Percentiles rank a stretch among this genome's conserved stretches.
These are phyloP conservation scores for Urocitellus parryii DNA, from an alignment of 2,113 vertebrate genomes.

Conservation along the genomic window DNA sequence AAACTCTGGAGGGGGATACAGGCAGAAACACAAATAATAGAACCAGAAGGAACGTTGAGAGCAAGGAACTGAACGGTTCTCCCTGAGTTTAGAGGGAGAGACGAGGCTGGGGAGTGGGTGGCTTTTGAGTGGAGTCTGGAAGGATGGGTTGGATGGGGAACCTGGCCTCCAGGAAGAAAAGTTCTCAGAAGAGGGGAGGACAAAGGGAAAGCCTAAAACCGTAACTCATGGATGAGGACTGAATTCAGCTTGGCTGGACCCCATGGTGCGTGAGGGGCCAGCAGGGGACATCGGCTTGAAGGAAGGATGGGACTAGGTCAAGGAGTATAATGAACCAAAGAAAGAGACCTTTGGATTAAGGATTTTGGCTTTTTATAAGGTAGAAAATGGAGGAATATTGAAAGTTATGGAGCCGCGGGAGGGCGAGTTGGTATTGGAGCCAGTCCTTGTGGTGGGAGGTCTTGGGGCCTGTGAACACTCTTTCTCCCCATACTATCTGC, in stretches of 20 bases:
- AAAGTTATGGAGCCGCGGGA: neutral
- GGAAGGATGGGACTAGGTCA: neutral
- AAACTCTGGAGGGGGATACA: neutral
- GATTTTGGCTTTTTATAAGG: neutral
- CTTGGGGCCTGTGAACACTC: neutral
- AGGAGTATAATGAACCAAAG: neutral
- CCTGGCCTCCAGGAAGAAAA: neutral
- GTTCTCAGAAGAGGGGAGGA: neutral
- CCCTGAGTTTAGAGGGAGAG: neutral
- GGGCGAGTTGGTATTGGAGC: neutral
- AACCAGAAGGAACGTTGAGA: neutral
- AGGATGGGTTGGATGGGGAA: neutral
- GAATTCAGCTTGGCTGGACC: neutral
- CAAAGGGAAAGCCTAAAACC: neutral
- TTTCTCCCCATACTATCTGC: neutral
- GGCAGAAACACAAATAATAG: neutral
- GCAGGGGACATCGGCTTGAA: neutral
- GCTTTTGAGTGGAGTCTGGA: neutral
- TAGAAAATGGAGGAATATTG: neutral
- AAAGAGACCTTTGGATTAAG: neutral
- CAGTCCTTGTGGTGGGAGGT: neutral
- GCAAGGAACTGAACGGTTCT: neutral
- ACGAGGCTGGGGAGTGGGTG: neutral
- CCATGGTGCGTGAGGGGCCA: neutral
- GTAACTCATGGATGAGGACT: neutral